phyloP scores from a whole-genome alignment of 2,888 invertebrate genomes.

The Drosophila phalerata region DNA sequence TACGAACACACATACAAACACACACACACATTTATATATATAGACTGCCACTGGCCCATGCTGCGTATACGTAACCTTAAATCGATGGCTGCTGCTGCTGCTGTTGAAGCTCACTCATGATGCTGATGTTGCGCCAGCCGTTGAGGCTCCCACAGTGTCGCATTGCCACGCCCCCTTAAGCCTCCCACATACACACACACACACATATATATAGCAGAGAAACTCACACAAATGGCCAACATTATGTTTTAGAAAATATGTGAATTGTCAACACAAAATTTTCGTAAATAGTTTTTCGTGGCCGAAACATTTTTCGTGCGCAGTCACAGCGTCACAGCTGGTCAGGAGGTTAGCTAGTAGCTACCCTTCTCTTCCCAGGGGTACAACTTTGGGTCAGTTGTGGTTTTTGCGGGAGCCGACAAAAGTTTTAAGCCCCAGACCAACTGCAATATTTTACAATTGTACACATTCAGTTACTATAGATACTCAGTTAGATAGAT shows the following conservation, averaged over 20 bases:
- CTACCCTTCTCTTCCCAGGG: neutral
- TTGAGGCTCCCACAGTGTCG: constrained; percentile 64
- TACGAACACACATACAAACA: constrained; percentile 32
- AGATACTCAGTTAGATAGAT: constrained; percentile 24
- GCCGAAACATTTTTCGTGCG: constrained; percentile 62
- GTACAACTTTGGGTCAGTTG: constrained; percentile 75
- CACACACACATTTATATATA: constrained; percentile 28
- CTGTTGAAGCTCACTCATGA: constrained; percentile 61
- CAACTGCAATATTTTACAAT: constrained; percentile 80
- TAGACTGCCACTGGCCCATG: constrained; percentile 58
- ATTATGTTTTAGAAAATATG: constrained; percentile 82
- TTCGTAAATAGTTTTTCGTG: constrained; percentile 79
- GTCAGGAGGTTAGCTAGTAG: constrained; percentile 16
- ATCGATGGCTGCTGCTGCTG: constrained; percentile 67
- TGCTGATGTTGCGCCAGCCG: constrained; percentile 79
- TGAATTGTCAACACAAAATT: constrained; percentile 83
- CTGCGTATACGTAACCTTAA: constrained; percentile 82
- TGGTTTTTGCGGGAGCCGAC: constrained; percentile 54
- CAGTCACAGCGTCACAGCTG: constrained; percentile 64
- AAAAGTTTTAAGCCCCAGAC: constrained; percentile 45
- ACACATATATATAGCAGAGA: constrained; percentile 9
- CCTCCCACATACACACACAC: neutral
- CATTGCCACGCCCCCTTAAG: constrained; percentile 35
- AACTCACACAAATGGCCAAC: constrained; percentile 64
- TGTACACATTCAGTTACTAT: constrained; percentile 57